Base-by-base conservation (phyloP, 2,113 vertebrate genomes). In the Plectropomus leopardus region DNA sequence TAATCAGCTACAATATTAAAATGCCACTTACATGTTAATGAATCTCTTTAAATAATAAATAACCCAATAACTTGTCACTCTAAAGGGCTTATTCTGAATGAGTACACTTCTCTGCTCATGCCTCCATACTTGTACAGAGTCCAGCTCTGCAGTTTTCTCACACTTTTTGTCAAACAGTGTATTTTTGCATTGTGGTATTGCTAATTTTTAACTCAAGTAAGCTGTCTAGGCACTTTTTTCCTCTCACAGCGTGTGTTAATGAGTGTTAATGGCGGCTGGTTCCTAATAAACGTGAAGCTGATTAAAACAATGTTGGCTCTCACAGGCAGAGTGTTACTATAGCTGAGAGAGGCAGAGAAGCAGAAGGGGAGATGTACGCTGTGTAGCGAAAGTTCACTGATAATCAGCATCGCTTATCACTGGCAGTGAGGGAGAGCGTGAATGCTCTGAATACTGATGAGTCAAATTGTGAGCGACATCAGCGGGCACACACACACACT, bases 351-450 rank as follows among this genome's bases (percentile, higher is more conserved):
- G 61, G 66, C 45, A 72, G 74, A 13, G 72, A 78, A 51, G 73
- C 78, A 83, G 88, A 84, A 65, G 72, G 72, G 82, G 81, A 86
- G 83, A 59, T 58, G 30, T 64, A 30, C 67, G 77, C 74, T 55
- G 69, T n/a, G 84, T 30, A 48, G 76, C 76, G 63, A 75, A 83
- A 88, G 88, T 89, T 90, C 90, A 85, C 76, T 70, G 88, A 76
- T 87, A 82, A 90, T 89, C 89, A 88, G 76, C 87, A 57, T 86
- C 78, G 73, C 90, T 92, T 85, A 92, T 92, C 91, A 44, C 76
- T 78, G 78, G 72, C 88, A 83, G 78, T 34, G 75, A 78, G 82
- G 55, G 73, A 81, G 58, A 79, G 84, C 63, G 71, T 67, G 80
- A 86, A 86, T 53, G 80, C 86, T 71, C 78, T 55, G 88, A 84